Evolutionary conservation across 1,140 invertebrate species (phyloP).

Genomic region (Drosophila littoralis): DNA sequence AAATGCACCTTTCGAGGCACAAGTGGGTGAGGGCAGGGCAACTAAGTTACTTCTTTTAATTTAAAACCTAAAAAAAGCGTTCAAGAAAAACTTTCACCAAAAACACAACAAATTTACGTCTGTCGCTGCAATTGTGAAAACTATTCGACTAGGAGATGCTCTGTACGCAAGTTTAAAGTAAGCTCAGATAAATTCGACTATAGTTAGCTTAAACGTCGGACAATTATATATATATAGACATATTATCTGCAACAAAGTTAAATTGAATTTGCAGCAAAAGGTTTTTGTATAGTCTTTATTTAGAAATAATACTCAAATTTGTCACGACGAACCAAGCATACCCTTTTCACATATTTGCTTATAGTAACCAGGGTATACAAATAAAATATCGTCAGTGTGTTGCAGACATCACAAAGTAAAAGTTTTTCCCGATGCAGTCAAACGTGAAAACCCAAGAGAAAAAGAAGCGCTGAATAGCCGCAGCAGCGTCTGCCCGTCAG

Average conservation of each 20-base stretch:
- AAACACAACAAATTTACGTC: conserved; percentile 9
- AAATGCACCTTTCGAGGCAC: conserved; percentile 12
- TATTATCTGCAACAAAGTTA: no score
- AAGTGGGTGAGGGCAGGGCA: not conserved
- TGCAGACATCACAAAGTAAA: conserved; percentile 50
- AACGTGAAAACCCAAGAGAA: conserved; percentile 47
- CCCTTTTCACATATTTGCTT: no score
- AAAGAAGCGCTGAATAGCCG: conserved; percentile 20
- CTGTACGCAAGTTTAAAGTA: not conserved
- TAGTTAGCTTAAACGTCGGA: no score
- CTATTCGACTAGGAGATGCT: not conserved
- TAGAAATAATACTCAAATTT: no score
- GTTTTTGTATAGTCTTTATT: no score
- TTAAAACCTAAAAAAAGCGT: conserved; percentile 43
- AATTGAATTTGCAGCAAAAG: no score
- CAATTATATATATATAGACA: no score
- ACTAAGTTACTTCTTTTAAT: conserved; percentile 18
- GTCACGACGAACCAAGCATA: no score
- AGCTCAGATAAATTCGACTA: no score
- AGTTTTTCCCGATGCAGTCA: conserved; percentile 44
- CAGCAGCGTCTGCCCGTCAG: conserved; percentile 9
- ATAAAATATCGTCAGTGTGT: conserved; percentile 2
- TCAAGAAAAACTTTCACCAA: conserved; percentile 43
- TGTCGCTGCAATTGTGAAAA: not conserved
- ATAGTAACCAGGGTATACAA: conserved; percentile 7